Conservation (phyloP, 2,797 vertebrate species). For the Heliangelus exortis region DNA sequence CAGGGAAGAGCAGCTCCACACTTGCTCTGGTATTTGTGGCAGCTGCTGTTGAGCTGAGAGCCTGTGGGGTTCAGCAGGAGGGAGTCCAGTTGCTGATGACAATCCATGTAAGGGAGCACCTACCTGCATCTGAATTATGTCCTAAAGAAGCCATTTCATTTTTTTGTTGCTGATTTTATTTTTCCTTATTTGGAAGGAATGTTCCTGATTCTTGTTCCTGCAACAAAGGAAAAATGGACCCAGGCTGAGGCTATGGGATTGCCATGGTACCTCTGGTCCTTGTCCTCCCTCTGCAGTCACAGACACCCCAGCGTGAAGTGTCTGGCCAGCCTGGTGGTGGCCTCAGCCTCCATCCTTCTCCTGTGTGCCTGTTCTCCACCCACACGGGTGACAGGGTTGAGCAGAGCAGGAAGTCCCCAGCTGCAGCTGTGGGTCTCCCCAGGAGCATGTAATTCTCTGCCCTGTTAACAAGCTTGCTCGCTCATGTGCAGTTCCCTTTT, state of each 20-base stretch:
- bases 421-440: background rate
- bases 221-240: background rate
- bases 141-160: background rate
- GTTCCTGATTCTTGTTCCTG: background rate
- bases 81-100: background rate
- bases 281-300: background rate
- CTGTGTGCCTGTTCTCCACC: background rate
- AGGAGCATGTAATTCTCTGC: background rate
- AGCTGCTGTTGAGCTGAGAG: background rate
- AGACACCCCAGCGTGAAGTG: background rate
- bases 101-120: background rate
- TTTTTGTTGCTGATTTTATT: background rate
- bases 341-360: background rate
- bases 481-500: background rate
- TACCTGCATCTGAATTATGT: background rate
- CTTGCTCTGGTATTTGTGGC: background rate
- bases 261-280: background rate
- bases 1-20: accelerated
- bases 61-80: background rate
- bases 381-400: accelerated
- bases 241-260: accelerated
- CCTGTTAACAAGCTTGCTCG: background rate
- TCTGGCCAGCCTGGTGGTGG: background rate
- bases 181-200: background rate
- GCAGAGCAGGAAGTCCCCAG: background rate